A percentile compares a stretch with the other conserved stretches of the same genome.
Conservation (phyloP, 1,140 invertebrate species). For the Sinella curviseta region DNA sequence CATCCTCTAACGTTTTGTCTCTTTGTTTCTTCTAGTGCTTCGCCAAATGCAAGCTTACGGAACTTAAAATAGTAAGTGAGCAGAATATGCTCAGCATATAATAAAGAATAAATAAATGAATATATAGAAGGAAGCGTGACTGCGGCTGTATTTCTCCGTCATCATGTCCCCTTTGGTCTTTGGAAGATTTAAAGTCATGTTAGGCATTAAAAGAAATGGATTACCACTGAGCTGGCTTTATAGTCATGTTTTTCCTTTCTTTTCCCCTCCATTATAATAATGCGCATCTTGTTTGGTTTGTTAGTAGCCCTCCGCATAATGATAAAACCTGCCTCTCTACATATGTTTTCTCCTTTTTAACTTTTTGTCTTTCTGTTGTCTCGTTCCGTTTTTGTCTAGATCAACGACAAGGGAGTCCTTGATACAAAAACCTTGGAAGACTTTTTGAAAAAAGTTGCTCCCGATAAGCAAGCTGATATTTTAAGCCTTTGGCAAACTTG, state of each 20-base stretch:
- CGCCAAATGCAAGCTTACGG: conserved; percentile 12
- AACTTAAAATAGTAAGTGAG: neutral
- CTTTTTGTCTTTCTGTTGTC: neutral
- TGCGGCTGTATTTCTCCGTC: neutral
- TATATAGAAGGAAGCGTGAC: neutral
- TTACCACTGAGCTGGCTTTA: neutral
- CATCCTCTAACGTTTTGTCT: neutral
- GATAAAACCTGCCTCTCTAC: neutral
- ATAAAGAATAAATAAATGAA: neutral
- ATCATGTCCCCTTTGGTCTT: neutral
- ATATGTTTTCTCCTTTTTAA: neutral
- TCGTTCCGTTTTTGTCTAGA: neutral
- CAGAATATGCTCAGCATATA: no score
- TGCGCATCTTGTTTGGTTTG: no score
- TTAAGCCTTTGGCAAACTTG: neutral
- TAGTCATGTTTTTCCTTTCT: neutral
- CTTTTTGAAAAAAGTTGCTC: neutral
- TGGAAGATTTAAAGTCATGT: neutral
- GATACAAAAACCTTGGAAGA: neutral
- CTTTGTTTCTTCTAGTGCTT: neutral
- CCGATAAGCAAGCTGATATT: conserved; percentile 2
- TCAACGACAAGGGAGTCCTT: neutral
- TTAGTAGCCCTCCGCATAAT: no score
- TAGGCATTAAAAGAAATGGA: neutral
- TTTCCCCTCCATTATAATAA: no score